A percentile compares a stretch with the other conserved stretches of the same genome.
Conservation (phyloP, 2,797 vertebrate species). For the Coluber constrictor region DNA sequence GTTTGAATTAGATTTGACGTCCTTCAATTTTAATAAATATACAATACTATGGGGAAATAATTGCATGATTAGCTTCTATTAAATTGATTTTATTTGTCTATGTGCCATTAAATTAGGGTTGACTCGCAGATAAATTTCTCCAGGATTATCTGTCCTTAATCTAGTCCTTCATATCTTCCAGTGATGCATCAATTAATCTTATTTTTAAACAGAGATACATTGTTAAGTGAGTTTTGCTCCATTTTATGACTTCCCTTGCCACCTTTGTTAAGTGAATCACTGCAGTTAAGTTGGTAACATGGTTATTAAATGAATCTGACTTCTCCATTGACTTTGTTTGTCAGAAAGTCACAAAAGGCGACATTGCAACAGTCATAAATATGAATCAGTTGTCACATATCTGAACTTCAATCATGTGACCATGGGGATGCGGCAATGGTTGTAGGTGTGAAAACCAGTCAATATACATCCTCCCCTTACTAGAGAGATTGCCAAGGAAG, state of each 20-base stretch:
- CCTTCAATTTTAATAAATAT: neutral
- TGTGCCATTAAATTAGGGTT: neutral
- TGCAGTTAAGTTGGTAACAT: no score
- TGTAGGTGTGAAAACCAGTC: neutral
- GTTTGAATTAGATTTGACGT: neutral
- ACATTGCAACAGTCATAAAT: no score
- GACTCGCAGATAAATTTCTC: neutral
- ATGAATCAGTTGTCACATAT: neutral
- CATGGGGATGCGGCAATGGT: neutral
- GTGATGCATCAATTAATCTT: neutral
- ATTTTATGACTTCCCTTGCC: neutral
- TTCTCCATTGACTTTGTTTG: no score
- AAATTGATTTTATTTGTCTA: neutral
- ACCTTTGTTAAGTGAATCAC: neutral
- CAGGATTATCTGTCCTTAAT: neutral
- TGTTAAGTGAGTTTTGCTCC: neutral
- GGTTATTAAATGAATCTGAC: no score
- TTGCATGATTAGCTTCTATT: neutral
- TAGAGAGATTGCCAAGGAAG: no score
- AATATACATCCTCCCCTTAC: neutral
- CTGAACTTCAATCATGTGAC: neutral
- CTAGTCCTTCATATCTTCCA: neutral
- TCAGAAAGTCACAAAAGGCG: no score
- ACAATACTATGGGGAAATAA: neutral
- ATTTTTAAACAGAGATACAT: neutral